phyloP scores from a whole-genome alignment of 1,140 invertebrate genomes.

The Eufriesea mexicana region DNA sequence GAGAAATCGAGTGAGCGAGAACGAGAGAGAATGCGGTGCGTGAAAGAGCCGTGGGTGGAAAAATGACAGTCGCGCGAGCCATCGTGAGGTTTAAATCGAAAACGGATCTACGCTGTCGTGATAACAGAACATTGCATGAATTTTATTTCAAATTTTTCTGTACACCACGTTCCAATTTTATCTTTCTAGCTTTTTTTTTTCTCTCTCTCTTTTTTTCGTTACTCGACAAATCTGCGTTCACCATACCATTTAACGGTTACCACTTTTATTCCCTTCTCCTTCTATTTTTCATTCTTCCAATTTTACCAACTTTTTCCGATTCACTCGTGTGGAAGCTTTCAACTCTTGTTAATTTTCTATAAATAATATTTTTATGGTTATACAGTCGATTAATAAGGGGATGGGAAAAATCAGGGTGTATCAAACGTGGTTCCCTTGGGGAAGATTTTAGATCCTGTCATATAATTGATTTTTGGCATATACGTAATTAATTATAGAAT shows the following conservation, averaged over 20 bases:
- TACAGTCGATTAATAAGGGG: too few species aligned
- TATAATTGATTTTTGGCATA: neutral
- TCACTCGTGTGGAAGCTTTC: neutral
- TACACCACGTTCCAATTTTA: neutral
- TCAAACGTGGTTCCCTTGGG: too few species aligned
- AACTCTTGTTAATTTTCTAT: neutral
- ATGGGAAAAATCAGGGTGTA: too few species aligned
- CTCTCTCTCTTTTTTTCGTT: neutral
- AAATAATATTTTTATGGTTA: neutral
- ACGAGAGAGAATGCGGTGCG: neutral
- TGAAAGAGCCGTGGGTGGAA: constrained; percentile 6
- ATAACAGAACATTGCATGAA: constrained; percentile 3
- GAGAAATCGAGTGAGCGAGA: constrained; percentile 25
- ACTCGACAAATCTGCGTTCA: neutral
- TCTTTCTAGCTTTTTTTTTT: neutral
- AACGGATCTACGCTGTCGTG: neutral
- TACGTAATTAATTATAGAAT: too few species aligned
- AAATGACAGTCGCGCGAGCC: constrained; percentile 17
- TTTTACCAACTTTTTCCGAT: neutral
- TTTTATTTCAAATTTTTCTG: constrained; percentile 8
- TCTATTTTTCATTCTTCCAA: neutral
- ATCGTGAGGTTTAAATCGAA: constrained; percentile 20
- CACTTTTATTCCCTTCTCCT: neutral
- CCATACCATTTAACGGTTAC: neutral
- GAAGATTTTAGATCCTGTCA: too few species aligned